Evolutionary conservation across 2,888 invertebrate species (phyloP), one percentile per base, ranked within the genome.

Genomic region (Pomacea canaliculata): DNA sequence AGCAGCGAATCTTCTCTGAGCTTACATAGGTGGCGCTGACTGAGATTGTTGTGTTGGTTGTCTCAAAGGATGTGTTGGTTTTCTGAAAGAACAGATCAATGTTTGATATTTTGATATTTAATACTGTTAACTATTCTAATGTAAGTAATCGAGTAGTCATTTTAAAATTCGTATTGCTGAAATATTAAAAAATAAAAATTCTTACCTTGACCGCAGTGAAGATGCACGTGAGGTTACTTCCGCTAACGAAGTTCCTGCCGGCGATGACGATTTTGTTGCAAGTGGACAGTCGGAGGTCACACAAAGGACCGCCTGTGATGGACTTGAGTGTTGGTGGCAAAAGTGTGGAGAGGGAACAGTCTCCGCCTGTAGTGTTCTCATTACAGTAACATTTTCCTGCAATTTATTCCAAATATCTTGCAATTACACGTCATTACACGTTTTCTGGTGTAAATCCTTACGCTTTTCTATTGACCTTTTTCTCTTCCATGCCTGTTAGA

Each of bases 311-410:
- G 49, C 72, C 76, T 27, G 59, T 63, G 37, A 80, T 48, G 7
- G 67, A 71, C 23, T 67, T 68, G 1, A 80, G 73, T 12, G 23
- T 63, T 60, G 80, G 86, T 27, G 84, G 83, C 23, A 69, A 71
- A n/a, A 60, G 72, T 18, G 82, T 70, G 62, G 83, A 70, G 1
- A 84, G 72, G 13, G 82, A 80, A 70, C 86, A 86, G 67, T 83
- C 85, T 19, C 71, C 80, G 7, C 85, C 86, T 16, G 72, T 78
- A 77, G 70, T 83, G 27, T 82, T 81, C 18, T n/a, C 51, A 73
- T 81, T 49, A 76, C 86, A 86, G 1, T 70, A 37, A 60, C 86
- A 86, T 7, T 66, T 60, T 7, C 85, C 85, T 82, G 79, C 46
- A 56, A 68, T 68, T 37, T 37, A 37, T 9, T 48, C 7, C n/a